Base-by-base conservation (phyloP, 1,140 invertebrate species). In the Bactericera cockerelli region DNA sequence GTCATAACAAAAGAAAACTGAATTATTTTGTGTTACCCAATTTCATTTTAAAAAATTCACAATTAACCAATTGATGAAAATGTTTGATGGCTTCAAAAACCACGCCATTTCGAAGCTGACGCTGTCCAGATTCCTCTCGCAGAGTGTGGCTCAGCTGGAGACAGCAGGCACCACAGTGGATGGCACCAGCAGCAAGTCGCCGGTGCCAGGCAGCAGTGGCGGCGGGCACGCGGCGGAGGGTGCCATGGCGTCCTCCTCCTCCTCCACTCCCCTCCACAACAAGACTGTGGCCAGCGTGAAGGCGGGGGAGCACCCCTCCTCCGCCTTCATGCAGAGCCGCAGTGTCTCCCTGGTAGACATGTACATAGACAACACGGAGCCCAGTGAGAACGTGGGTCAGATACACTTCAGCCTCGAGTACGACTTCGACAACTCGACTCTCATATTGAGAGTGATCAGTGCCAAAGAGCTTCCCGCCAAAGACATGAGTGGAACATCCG, bases 321-420 rank as follows among this genome's bases (percentile, higher is more conserved):
- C 73, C 72, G 72, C 66, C 65, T 87, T 88, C 71, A 79, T 87
- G 66, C 84, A 92, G 77, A 92, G 83, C 72, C 84, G 89, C 68
- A 90, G 88, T 64, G 84, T 92, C 65, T 91, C 88, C n/a, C 76
- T 92, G 77, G 87, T 91, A 69, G 89, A 93, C 69, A 93, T 93
- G 89, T 93, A 92, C 76, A 89, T 92, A 71, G 89, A 93, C 75
- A 91, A 89, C 73, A 82, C 86, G 26, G 89, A 92, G 72, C 83
- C 89, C 1, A 87, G 85, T 61, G 88, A 92, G 73, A 91, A 90
- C 72, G 88, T 92, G 61, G 90, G 90, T 21, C 88, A 93, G 75
- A 92, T 97, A 66, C 91, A 97, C 71, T 93, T 96, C 75, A 91
- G 87, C 54, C 74, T 97, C 67, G 89, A 93, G 71, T 96, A 95